Evolutionary conservation across 2,797 vertebrate genomes (phyloP).

Genomic region (Alosa sapidissima): DNA sequence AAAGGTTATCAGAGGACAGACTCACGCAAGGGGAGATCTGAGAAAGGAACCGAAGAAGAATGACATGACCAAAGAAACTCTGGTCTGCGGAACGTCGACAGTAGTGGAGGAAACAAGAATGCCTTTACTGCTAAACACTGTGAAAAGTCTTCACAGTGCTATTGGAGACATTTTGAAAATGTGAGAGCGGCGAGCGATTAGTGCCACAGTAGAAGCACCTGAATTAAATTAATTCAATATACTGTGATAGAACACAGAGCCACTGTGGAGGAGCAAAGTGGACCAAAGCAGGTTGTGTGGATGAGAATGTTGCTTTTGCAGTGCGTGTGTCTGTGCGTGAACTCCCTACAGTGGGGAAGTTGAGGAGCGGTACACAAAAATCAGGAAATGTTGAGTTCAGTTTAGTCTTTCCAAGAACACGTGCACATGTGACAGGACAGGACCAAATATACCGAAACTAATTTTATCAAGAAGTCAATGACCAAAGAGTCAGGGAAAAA

Average conservation of each 20-base stretch:
- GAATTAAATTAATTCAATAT: background rate
- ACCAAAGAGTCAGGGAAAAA: background rate
- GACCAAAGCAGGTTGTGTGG: background rate
- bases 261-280: background rate
- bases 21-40: background rate
- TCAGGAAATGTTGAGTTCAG: background rate
- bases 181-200: background rate
- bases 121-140: background rate
- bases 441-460: background rate
- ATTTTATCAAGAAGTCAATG: background rate
- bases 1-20: background rate
- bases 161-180: background rate
- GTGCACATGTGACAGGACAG: constrained; percentile 6
- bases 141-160: background rate
- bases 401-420: constrained; percentile 20
- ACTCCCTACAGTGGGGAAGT: background rate
- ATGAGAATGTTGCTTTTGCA: background rate
- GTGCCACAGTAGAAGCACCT: background rate
- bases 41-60: background rate
- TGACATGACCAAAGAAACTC: background rate
- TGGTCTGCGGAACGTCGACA: background rate
- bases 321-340: background rate
- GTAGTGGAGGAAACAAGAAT: background rate
- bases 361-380: background rate
- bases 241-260: background rate